Evolutionary conservation across 2,113 vertebrate species (phyloP), one percentile per base, ranked within the genome.

Genomic region (Puffinus mauretanicus): DNA sequence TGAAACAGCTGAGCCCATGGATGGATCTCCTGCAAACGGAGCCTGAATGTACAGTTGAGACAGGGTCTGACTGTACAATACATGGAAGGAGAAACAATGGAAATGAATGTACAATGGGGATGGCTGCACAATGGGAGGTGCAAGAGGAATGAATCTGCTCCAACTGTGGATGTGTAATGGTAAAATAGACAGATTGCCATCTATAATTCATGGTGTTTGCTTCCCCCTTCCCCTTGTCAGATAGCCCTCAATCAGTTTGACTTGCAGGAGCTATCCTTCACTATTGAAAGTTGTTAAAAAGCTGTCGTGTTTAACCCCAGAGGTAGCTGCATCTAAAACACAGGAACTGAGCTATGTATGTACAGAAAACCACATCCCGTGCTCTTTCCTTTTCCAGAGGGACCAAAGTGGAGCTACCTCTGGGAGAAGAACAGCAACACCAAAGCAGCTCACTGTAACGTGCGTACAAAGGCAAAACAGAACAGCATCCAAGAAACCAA

Each of bases 1-100:
- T 95, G 93, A 93, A 97, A 96, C 96, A 97, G 96, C 96, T 97
- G 96, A 97, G 96, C 86, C 94, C 92, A 88, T 94, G 92, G 94
- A 96, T 89, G 92, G 89, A 85, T 95, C 96, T 96, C 95, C 94
- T 83, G 82, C 91, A 93, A 93, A 93, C 42, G 1, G 76, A 91
- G 90, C 82, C 79, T 64, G 93, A 88, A 91, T 92, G 75, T 67
- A 87, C 81, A 77, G 83, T 95, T 71, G 86, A 94, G 94, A 94
- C 89, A 94, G 81, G 84, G 46, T 87, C 84, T 94, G 95, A 96
- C 94, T 95, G 78, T 93, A 79, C 94, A 94, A 82, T 89, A 83
- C 22, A 73, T 70, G 42, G 70, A 80, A 71, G 62, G 70, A 87
- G 91, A 94, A 93, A 96, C 91, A 96, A 94, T 91, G 83, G 86